Percentiles rank a stretch among this genome's conserved stretches.
These are phyloP conservation scores for Callionymus lyra DNA, from an alignment of 2,113 vertebrate species.

Conservation along the genomic window DNA sequence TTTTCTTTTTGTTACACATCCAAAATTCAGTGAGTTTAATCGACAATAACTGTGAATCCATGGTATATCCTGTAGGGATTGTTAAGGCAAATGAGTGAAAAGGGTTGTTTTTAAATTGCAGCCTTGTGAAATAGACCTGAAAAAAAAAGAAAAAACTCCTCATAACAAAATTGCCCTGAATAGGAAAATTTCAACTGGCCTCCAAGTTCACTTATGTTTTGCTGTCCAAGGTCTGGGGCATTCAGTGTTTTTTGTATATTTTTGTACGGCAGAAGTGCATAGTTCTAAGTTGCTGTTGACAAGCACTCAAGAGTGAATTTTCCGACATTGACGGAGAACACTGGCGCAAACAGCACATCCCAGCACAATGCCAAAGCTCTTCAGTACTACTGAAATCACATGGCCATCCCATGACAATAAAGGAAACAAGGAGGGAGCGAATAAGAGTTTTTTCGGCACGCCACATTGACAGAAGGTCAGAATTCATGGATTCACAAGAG, in stretches of 20 bases:
- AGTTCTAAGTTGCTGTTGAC: constrained; percentile 43
- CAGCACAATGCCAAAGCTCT: constrained; percentile 62
- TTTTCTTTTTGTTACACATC: too few relatives aligned
- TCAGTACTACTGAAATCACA: constrained; percentile 51
- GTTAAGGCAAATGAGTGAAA: background rate
- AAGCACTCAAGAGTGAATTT: constrained; percentile 51
- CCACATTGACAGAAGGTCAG: constrained; percentile 57
- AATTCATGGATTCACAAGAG: constrained; percentile 45
- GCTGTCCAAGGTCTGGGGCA: constrained; percentile 49
- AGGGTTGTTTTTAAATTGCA: too few relatives aligned
- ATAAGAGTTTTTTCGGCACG: constrained; percentile 51
- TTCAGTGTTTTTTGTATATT: constrained; percentile 28
- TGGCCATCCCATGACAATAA: constrained; percentile 51
- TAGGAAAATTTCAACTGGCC: constrained; percentile 28
- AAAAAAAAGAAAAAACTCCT: constrained; percentile 4
- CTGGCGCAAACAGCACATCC: constrained; percentile 55
- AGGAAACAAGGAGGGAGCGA: constrained; percentile 37
- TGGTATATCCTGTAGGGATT: too few relatives aligned
- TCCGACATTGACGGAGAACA: constrained; percentile 58
- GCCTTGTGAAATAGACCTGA: background rate
- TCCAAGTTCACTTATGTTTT: constrained; percentile 30
- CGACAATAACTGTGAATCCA: constrained; percentile 27
- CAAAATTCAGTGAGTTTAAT: background rate
- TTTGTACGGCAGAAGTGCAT: constrained; percentile 17
- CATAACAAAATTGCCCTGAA: constrained; percentile 23